Evolutionary conservation across 2,888 invertebrate species (phyloP).

Genomic region (Melanargia galathea): DNA sequence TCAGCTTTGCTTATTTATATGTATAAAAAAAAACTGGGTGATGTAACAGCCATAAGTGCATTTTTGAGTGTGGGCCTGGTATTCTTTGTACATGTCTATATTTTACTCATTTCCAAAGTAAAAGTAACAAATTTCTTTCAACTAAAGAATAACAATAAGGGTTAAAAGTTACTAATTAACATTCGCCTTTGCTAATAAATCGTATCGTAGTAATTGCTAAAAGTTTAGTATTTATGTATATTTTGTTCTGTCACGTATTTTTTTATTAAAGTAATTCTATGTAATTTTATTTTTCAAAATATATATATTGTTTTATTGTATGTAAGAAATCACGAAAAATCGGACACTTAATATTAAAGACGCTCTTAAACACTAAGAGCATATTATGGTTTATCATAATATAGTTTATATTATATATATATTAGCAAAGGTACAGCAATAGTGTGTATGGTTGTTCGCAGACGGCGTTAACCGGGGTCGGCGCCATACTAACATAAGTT

Average conservation of each 20-base stretch:
- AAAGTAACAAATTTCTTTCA: conserved; percentile 1
- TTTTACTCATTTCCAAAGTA: conserved; percentile 3
- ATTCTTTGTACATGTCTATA: conserved; percentile 14
- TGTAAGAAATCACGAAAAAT: no score
- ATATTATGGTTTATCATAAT: no score
- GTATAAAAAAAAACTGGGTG: conserved; percentile 62
- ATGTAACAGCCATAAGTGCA: conserved; percentile 79
- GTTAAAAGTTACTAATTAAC: not conserved
- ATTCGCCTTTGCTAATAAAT: conserved; percentile 26
- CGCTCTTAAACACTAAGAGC: no score
- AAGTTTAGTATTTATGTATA: not conserved
- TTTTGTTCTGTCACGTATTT: not conserved
- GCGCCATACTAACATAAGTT: conserved; percentile 68
- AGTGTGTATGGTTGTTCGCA: conserved; percentile 75
- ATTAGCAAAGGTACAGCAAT: conserved; percentile 43
- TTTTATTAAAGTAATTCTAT: not conserved
- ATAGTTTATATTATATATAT: no score
- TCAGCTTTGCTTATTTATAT: conserved; percentile 57
- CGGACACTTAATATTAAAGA: no score
- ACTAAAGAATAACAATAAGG: not conserved
- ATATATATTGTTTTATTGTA: no score
- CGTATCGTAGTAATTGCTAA: not conserved
- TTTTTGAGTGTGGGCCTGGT: conserved; percentile 43
- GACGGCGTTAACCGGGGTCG: conserved; percentile 74
- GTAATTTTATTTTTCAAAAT: not conserved